Conservation (phyloP, 2,888 invertebrate genomes). For the Hyppa rectilinea region DNA sequence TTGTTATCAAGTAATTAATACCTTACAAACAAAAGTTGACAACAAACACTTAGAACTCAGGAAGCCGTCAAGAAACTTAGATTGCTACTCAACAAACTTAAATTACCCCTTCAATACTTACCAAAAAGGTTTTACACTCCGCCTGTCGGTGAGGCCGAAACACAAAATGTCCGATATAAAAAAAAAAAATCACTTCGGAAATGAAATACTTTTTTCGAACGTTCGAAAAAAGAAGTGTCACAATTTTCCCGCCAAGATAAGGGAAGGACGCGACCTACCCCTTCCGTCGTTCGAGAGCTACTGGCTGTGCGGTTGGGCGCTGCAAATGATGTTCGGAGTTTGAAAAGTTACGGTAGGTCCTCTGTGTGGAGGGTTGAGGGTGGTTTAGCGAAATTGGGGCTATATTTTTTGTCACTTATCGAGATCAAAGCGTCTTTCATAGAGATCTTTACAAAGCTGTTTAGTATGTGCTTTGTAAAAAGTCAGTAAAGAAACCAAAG, state of each 20-base stretch:
- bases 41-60: slow-evolving; percentile 56
- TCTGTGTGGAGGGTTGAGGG: slow-evolving; percentile 61
- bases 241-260: slow-evolving; percentile 76
- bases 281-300: slow-evolving; percentile 71
- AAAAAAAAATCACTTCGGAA: slow-evolving; percentile 49
- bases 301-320: slow-evolving; percentile 74
- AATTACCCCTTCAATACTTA: slow-evolving; percentile 60
- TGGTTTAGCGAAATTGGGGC: slow-evolving; percentile 10
- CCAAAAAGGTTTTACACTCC: slow-evolving; percentile 49
- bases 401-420: slow-evolving; percentile 22
- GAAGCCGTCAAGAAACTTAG: slow-evolving; percentile 59
- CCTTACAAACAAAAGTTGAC: slow-evolving; percentile 57
- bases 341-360: slow-evolving; percentile 72
- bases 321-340: slow-evolving; percentile 81
- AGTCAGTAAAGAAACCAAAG: neutral
- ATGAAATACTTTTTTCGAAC: slow-evolving; percentile 54
- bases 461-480: neutral
- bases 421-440: slow-evolving; percentile 17
- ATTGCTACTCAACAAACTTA: slow-evolving; percentile 64
- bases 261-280: slow-evolving; percentile 70
- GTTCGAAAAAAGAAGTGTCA: slow-evolving; percentile 73
- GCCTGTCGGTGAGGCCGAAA: slow-evolving; percentile 28
- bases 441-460: neutral
- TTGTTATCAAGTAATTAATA: slow-evolving; percentile 59
- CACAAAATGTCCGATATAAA: slow-evolving; percentile 47